Evolutionary conservation across 2,888 invertebrate species (phyloP).

Genomic region (Nephrotoma flavescens): DNA sequence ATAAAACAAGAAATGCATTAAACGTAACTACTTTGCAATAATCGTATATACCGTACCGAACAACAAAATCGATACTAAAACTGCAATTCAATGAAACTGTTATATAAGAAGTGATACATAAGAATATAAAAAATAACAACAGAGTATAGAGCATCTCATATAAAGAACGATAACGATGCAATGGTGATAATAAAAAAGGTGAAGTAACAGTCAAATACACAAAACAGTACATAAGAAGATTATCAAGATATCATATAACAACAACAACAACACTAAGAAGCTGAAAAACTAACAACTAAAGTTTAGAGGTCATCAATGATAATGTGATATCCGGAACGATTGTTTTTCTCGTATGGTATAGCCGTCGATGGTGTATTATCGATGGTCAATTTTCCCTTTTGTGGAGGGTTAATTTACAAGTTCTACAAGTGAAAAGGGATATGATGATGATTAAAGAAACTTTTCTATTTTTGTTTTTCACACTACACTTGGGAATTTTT

Average conservation of each 20-base stretch:
- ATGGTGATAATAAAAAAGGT: not conserved
- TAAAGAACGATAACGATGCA: not conserved
- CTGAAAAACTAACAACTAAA: not conserved
- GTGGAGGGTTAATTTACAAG: not conserved
- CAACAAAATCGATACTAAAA: not conserved
- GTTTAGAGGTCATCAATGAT: not conserved
- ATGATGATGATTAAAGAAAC: not conserved
- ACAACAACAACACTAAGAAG: not conserved
- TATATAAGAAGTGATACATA: not conserved
- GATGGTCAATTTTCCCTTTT: not conserved
- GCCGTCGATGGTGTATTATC: not conserved
- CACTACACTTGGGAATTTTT: not conserved
- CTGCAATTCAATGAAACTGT: not conserved
- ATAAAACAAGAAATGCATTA: not conserved
- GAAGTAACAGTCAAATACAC: not conserved
- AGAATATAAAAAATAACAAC: not conserved
- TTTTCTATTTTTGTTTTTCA: not conserved
- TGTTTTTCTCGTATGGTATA: not conserved
- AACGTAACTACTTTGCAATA: not conserved
- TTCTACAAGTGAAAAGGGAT: not conserved
- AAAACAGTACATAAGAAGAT: not conserved
- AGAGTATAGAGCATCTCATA: not conserved
- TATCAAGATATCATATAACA: not conserved
- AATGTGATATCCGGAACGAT: not conserved
- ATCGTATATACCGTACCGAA: slow-evolving; percentile 1